phyloP scores from a whole-genome alignment of 2,113 vertebrate species.

The Sisor rabdophorus region DNA sequence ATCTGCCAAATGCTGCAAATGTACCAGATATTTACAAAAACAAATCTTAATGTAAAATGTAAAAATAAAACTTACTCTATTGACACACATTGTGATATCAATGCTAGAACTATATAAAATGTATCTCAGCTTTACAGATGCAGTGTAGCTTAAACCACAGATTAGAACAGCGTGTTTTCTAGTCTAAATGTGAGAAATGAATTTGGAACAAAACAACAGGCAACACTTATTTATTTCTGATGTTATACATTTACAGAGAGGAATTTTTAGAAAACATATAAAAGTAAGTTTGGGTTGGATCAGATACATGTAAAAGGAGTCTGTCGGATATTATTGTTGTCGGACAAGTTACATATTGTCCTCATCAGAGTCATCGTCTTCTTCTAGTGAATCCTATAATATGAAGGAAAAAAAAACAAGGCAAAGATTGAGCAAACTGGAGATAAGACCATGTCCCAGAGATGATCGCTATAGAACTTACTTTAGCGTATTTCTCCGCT shows the following conservation, averaged over 20 bases:
- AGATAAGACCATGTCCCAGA: not conserved
- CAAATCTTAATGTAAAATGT: no score
- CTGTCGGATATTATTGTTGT: not conserved
- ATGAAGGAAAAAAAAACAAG: constrained; percentile 43
- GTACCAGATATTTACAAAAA: no score
- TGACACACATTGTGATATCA: no score
- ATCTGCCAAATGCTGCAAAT: no score
- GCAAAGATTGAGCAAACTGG: not conserved
- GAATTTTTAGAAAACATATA: constrained; percentile 58
- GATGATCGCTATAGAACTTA: constrained; percentile 60
- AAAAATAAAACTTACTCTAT: no score
- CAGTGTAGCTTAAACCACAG: not conserved
- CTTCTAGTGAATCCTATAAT: constrained; percentile 90
- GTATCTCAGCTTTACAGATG: no score
- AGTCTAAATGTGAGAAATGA: not conserved
- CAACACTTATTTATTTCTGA: not conserved
- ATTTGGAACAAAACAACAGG: not conserved
- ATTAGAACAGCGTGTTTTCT: not conserved
- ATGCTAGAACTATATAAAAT: no score
- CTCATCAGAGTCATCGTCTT: constrained; percentile 97
- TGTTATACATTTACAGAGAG: not conserved
- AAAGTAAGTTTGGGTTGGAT: constrained; percentile 41
- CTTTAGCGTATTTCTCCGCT: constrained; percentile 98
- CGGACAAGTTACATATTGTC: constrained; percentile 86
- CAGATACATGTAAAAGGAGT: constrained; percentile 29